A percentile compares a stretch with the other conserved stretches of the same genome.
Conservation (phyloP, 2,113 vertebrate genomes). For the Triplophysa tibetana region DNA sequence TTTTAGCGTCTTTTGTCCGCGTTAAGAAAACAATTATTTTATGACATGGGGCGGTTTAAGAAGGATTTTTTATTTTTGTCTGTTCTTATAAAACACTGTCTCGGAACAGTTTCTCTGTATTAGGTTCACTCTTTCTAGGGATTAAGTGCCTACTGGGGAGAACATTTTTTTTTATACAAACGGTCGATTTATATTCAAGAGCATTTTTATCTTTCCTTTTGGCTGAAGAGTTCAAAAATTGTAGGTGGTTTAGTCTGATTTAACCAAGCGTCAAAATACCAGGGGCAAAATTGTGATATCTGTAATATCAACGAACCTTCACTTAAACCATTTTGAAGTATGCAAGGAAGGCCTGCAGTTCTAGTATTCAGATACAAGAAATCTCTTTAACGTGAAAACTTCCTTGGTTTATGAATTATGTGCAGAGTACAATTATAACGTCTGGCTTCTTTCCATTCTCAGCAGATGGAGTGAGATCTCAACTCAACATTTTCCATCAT, state of each 20-base stretch:
- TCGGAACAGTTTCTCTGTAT: not conserved
- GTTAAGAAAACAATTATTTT: too few species aligned
- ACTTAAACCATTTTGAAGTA: not conserved
- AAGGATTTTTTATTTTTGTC: too few species aligned
- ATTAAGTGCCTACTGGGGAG: not conserved
- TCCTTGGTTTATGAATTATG: constrained; percentile 47
- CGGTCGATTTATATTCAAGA: not conserved
- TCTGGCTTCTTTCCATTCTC: constrained; percentile 38
- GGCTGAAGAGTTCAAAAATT: constrained; percentile 5
- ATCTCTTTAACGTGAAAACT: constrained; percentile 52
- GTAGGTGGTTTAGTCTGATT: constrained; percentile 20
- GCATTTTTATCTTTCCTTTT: constrained; percentile 16
- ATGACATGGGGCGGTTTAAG: too few species aligned
- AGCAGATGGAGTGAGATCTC: constrained; percentile 54
- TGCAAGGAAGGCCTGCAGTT: too few species aligned
- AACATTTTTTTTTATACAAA: not conserved
- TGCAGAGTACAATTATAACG: constrained; percentile 41
- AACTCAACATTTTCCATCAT: constrained; percentile 70
- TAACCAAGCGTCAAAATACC: not conserved
- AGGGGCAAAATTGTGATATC: constrained; percentile 10
- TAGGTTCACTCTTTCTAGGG: not conserved
- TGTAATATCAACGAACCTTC: constrained; percentile 8
- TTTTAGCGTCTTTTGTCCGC: too few species aligned
- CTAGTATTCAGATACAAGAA: constrained; percentile 41
- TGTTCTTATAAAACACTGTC: too few species aligned